Percentiles rank a stretch among this genome's conserved stretches.
Conservation (phyloP, 2,797 vertebrate genomes). For the Myotis daubentonii region DNA sequence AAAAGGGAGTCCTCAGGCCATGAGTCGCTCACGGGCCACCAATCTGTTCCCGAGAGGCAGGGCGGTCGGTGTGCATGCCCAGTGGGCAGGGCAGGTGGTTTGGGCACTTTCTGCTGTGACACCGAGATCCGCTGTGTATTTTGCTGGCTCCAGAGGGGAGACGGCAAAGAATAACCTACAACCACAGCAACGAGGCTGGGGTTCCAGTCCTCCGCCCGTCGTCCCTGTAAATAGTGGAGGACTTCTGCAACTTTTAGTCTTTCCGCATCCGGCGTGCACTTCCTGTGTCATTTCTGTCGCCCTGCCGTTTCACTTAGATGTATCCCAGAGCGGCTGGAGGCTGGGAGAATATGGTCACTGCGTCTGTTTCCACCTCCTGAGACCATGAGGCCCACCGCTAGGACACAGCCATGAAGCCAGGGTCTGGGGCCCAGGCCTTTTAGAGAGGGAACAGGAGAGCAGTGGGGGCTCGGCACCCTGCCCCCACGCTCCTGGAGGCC, state of each 20-base stretch:
- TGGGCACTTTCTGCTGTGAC: not conserved
- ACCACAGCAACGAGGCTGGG: not conserved
- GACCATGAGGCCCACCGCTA: not conserved
- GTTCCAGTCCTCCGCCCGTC: not conserved
- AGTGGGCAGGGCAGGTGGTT: not conserved
- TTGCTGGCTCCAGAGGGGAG: not conserved
- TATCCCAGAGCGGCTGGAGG: not conserved
- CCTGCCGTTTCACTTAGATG: not conserved
- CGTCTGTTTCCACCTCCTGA: not conserved
- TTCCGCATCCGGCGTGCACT: not conserved
- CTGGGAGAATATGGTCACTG: not conserved
- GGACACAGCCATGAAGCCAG: not conserved
- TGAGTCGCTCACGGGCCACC: not conserved
- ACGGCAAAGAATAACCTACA: not conserved
- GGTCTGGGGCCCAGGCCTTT: not conserved
- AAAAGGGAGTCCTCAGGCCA: not conserved
- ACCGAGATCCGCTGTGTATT: not conserved
- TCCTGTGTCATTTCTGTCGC: not conserved
- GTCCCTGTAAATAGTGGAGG: not conserved
- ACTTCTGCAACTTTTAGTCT: not conserved
- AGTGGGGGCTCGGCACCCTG: fast-evolving
- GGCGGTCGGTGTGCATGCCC: not conserved
- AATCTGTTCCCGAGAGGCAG: not conserved
- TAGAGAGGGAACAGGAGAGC: not conserved
- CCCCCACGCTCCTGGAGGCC: not conserved